phyloP scores from a whole-genome alignment of 2,888 invertebrate species.

The Stenotaenia linearis region DNA sequence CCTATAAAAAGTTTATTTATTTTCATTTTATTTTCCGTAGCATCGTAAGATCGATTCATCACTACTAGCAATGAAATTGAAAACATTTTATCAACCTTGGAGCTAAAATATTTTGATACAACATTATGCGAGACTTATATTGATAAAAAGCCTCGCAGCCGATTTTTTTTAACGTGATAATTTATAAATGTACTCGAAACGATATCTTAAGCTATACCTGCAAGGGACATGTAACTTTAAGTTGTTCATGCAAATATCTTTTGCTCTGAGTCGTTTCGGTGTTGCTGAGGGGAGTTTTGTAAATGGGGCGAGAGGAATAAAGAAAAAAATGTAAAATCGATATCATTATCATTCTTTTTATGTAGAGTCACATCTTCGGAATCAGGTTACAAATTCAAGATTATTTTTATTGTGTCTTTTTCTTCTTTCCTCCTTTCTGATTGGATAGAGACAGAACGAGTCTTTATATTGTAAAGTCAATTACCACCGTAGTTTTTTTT shows the following conservation, averaged over 20 bases:
- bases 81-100: neutral
- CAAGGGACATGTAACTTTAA: conserved; percentile 26
- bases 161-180: neutral
- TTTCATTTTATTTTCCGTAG: neutral
- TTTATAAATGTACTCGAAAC: conserved; percentile 6
- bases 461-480: neutral
- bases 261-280: conserved; percentile 18
- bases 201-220: conserved; percentile 18
- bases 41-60: neutral
- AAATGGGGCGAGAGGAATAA: conserved; percentile 24
- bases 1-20: neutral
- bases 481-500: neutral
- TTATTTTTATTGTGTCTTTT: conserved; percentile 1
- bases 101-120: neutral
- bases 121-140: neutral
- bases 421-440: neutral
- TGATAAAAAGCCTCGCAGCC: neutral
- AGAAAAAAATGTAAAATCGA: conserved; percentile 5
- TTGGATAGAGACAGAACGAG: neutral
- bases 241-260: conserved; percentile 26
- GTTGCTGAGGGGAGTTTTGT: conserved; percentile 24
- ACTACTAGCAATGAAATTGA: neutral
- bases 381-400: conserved; percentile 26
- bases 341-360: conserved; percentile 26
- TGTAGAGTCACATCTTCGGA: conserved; percentile 21